phyloP scores from a whole-genome alignment of 1,140 invertebrate species.

The Orchestia grillus region DNA sequence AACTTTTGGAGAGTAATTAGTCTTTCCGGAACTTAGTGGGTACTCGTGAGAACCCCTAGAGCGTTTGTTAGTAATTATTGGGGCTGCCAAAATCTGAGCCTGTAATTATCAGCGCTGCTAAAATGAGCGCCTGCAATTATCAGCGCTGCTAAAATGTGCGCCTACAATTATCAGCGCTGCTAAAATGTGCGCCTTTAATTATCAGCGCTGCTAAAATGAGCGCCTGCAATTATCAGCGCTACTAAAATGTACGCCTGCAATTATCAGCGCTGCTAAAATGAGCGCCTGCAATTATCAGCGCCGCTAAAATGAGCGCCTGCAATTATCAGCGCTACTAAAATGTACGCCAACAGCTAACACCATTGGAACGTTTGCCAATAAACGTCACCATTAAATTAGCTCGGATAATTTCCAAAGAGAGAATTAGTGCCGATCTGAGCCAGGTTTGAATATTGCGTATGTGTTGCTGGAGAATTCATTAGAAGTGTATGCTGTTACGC shows the following conservation, averaged over 20 bases:
- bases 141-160: neutral
- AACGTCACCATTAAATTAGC: neutral
- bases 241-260: neutral
- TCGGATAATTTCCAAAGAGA: neutral
- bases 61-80: neutral
- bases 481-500: too few species aligned
- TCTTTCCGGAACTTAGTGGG: neutral
- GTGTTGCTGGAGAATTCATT: too few species aligned
- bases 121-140: neutral
- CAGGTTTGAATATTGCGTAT: too few species aligned
- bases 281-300: too few species aligned
- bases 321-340: neutral
- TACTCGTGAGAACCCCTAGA: neutral
- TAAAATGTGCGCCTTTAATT: neutral
- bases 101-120: neutral
- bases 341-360: neutral
- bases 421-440: neutral
- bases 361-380: neutral
- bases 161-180: neutral
- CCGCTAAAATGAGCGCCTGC: too few species aligned
- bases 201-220: neutral
- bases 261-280: neutral
- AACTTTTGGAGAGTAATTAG: neutral
- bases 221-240: neutral
- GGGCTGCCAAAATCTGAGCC: neutral